Percentiles rank a stretch among this genome's conserved stretches.
These are phyloP conservation scores for Gadus chalcogrammus DNA, from an alignment of 2,113 vertebrate genomes.

Conservation along the genomic window DNA sequence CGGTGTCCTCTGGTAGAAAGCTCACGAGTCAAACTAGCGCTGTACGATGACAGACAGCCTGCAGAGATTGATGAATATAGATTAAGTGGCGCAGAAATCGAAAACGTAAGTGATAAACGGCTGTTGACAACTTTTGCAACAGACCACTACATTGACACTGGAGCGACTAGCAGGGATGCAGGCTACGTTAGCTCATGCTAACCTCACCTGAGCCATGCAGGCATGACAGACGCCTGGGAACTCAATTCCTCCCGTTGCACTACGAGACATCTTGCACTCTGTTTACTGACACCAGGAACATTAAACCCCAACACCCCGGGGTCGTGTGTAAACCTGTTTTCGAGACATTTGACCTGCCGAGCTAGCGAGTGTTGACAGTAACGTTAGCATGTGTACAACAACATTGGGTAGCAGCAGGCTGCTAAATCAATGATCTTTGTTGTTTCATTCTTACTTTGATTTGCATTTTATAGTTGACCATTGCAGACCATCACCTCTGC, in stretches of 20 bases:
- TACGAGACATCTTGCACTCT: too few species aligned
- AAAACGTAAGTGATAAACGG: slow-evolving; percentile 44
- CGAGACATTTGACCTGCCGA: not conserved
- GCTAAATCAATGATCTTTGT: not conserved
- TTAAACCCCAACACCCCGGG: too few species aligned
- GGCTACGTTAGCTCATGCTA: slow-evolving; percentile 7
- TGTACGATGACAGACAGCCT: slow-evolving; percentile 45
- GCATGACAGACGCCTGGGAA: too few species aligned
- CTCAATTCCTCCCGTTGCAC: too few species aligned
- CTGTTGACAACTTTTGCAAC: not conserved
- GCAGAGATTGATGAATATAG: slow-evolving; percentile 7
- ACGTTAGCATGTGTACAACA: not conserved
- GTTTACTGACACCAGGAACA: too few species aligned
- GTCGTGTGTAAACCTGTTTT: not conserved
- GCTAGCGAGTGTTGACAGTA: not conserved
- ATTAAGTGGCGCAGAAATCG: slow-evolving; percentile 5
- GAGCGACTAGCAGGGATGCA: not conserved
- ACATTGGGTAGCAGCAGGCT: not conserved
- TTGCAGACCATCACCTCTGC: not conserved
- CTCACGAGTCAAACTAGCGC: not conserved
- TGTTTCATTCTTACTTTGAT: not conserved
- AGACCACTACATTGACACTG: not conserved
- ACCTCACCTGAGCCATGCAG: not conserved
- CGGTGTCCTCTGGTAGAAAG: not conserved
- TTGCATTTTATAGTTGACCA: not conserved